Evolutionary conservation across 2,797 vertebrate species (phyloP).

Genomic region (Perodicticus potto): DNA sequence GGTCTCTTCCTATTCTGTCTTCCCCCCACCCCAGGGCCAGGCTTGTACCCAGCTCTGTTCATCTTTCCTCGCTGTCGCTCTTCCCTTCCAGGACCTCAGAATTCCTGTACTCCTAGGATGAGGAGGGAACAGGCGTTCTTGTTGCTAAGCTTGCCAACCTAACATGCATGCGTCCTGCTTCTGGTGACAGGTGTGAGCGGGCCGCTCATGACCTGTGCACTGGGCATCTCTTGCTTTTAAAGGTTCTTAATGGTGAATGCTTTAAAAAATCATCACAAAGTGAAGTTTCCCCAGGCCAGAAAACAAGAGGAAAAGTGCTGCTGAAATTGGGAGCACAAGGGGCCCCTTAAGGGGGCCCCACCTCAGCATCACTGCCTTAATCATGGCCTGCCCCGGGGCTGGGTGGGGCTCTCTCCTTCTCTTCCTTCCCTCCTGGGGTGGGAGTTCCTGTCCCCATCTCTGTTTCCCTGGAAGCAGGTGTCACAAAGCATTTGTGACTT

Average conservation of each 20-base stretch:
- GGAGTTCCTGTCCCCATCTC: neutral
- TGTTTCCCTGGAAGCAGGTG: constrained; percentile 22
- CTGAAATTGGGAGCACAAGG: constrained; percentile 59
- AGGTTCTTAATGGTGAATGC: constrained; percentile 47
- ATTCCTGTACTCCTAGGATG: neutral
- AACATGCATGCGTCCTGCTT: neutral
- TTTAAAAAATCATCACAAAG: constrained; percentile 55
- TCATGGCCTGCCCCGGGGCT: neutral
- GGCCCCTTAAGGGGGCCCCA: constrained; percentile 9
- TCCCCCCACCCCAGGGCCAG: neutral
- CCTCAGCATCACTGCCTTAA: constrained; percentile 79
- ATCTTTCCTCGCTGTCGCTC: neutral
- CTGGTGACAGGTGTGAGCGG: neutral
- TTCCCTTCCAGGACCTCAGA: constrained; percentile 21
- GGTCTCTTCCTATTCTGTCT: constrained; percentile 21
- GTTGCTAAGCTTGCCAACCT: neutral
- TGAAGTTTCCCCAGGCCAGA: constrained; percentile 18
- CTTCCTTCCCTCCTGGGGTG: neutral
- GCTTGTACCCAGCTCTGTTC: neutral
- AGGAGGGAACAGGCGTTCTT: neutral
- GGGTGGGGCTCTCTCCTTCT: neutral
- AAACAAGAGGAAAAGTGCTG: constrained; percentile 59
- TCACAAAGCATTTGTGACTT: constrained; percentile 24
- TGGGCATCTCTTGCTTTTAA: constrained; percentile 3
- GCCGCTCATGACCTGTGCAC: neutral